Evolutionary conservation across 2,113 vertebrate genomes (phyloP).

Genomic region (Takifugu bimaculatus): DNA sequence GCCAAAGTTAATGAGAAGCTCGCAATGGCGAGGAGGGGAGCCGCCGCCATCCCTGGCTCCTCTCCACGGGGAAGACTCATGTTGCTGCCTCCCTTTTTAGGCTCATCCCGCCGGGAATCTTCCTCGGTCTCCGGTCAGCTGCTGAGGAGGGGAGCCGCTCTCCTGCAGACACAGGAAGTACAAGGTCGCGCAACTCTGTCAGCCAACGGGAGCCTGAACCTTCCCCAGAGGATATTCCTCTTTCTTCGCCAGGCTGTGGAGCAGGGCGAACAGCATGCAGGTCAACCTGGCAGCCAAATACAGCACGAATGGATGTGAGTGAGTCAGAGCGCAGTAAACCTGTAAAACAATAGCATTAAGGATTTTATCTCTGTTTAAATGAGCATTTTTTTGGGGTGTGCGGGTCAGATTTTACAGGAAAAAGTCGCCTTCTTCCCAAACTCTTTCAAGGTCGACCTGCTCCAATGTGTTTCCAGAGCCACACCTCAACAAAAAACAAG

Average conservation of each 20-base stretch:
- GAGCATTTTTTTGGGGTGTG: not conserved
- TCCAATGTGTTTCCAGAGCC: slow-evolving; percentile 40
- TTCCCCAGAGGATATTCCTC: slow-evolving; percentile 10
- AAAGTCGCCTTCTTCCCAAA: too few relatives aligned
- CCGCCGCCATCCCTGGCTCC: slow-evolving; percentile 17
- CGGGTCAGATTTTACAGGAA: not conserved
- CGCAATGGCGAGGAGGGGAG: slow-evolving; percentile 57
- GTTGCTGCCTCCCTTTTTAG: slow-evolving; percentile 1
- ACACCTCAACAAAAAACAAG: slow-evolving; percentile 23
- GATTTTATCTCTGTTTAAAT: slow-evolving; percentile 7
- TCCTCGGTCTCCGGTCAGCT: slow-evolving; percentile 31
- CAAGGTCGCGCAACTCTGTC: slow-evolving; percentile 20
- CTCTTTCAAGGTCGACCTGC: too few relatives aligned
- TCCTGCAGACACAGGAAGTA: slow-evolving; percentile 18
- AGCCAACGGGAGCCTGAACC: slow-evolving; percentile 7
- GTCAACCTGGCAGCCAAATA: not conserved
- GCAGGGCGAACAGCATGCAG: not conserved
- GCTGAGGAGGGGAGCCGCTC: slow-evolving; percentile 20
- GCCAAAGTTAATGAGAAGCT: slow-evolving; percentile 68
- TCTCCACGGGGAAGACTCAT: slow-evolving; percentile 27
- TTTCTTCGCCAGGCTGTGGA: not conserved
- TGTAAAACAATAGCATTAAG: slow-evolving; percentile 3
- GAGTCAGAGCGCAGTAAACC: not conserved
- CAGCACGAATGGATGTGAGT: slow-evolving; percentile 1
- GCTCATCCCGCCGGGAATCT: slow-evolving; percentile 4